Percentiles rank a stretch among this genome's conserved stretches.
Evolutionary conservation across 2,888 invertebrate species (phyloP).

Genomic region (Galerucella calmariensis): DNA sequence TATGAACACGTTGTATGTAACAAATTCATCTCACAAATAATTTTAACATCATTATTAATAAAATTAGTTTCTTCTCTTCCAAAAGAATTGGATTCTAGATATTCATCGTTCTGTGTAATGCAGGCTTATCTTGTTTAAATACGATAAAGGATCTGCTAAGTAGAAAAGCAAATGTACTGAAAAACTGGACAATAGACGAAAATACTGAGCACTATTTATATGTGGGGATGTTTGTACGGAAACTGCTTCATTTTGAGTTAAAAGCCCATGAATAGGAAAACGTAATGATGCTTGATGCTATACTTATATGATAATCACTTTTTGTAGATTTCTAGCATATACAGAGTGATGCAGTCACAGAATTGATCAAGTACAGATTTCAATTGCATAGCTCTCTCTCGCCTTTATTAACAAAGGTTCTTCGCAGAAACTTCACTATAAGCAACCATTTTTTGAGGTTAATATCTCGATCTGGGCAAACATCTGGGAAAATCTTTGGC

Average conservation of each 20-base stretch:
- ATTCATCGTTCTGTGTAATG: slow-evolving; percentile 29
- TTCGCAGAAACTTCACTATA: too few relatives aligned
- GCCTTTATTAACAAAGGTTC: too few relatives aligned
- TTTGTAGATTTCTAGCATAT: not conserved
- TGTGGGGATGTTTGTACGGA: slow-evolving; percentile 36
- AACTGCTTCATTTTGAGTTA: slow-evolving; percentile 36
- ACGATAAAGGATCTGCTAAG: slow-evolving; percentile 38
- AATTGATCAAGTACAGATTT: not conserved
- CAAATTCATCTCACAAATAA: too few relatives aligned
- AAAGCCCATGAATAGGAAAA: slow-evolving; percentile 31
- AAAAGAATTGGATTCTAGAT: not conserved
- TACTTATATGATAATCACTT: slow-evolving; percentile 30
- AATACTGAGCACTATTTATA: slow-evolving; percentile 32
- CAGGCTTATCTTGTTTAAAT: slow-evolving; percentile 23
- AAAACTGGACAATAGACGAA: slow-evolving; percentile 41
- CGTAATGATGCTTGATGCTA: slow-evolving; percentile 24
- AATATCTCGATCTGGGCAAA: too few relatives aligned
- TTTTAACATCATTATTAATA: too few relatives aligned
- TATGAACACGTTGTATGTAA: too few relatives aligned
- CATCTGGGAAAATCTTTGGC: too few relatives aligned
- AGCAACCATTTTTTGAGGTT: too few relatives aligned
- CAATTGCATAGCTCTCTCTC: too few relatives aligned
- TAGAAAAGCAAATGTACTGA: slow-evolving; percentile 40
- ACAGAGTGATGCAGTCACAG: not conserved
- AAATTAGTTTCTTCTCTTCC: too few relatives aligned